These are phyloP conservation scores for Spheniscus humboldti DNA, from an alignment of 2,797 vertebrate genomes.

Conservation along the genomic window DNA sequence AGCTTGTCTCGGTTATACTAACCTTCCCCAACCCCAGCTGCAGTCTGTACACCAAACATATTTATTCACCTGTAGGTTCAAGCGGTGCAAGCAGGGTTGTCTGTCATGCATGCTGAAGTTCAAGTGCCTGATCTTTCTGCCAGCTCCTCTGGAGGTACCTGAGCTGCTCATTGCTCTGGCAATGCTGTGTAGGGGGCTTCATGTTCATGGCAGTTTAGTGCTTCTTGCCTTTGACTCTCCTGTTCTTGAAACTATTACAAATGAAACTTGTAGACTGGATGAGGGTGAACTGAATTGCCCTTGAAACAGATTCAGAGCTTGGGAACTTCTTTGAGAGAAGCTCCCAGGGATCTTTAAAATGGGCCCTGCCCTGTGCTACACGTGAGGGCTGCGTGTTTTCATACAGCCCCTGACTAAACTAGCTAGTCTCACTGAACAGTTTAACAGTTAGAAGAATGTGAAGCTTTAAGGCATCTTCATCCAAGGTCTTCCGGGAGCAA, in stretches of 20 bases:
- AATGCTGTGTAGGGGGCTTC: rapidly evolving
- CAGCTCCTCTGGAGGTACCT: neutral
- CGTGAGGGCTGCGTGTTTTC: neutral
- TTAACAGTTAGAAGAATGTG: neutral
- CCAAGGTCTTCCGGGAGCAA: neutral
- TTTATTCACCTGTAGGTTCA: neutral
- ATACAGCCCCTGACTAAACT: neutral
- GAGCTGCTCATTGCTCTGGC: neutral
- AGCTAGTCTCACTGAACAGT: neutral
- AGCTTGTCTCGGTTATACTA: neutral
- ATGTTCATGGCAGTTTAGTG: rapidly evolving
- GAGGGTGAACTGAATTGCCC: neutral
- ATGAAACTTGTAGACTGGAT: neutral
- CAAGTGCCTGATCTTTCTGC: neutral
- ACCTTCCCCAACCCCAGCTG: neutral
- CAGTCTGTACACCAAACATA: rapidly evolving
- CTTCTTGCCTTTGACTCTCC: neutral
- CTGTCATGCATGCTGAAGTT: rapidly evolving
- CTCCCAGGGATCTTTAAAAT: neutral
- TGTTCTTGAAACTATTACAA: neutral
- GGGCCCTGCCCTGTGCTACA: rapidly evolving
- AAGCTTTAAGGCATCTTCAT: neutral
- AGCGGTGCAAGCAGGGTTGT: neutral
- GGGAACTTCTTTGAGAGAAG: neutral
- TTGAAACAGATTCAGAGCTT: neutral